Evolutionary conservation across 2,888 invertebrate species (phyloP), one percentile per base, ranked within the genome.

Genomic region (Blera fallax): DNA sequence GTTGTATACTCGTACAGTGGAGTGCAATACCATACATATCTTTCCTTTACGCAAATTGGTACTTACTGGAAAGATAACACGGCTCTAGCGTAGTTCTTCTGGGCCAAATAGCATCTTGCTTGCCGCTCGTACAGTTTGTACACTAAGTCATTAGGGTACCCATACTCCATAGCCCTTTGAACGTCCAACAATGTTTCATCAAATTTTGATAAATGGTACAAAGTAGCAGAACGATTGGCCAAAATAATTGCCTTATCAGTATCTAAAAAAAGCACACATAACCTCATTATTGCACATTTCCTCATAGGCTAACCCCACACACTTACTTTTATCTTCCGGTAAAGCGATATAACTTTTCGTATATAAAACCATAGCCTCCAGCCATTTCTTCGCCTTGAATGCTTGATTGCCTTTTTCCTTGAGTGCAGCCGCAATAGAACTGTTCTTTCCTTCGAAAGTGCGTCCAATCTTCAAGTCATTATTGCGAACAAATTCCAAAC

Each of bases 161-260:
- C 94, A 27, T 89, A 88, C 8, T 94, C 91, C 0, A 95, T 90
- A 11, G 96, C 94, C 73, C 95, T 93, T 60, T 94, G 93, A n/a
- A 96, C 95, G 89, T 97, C 97, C 7, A 94, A 93, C 43, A 97
- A 90, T 0, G 95, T 94, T 54, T 94, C 93, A 87, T 95, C 94
- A 89, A 94, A 95, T 87, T 94, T 94, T 81, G 95, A 93, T 90
- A 96, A 91, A 89, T 96, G 96, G 89, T 95, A 96, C 40, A 96
- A 93, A 0, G 95, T 94, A 0, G 97, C 97, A 32, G 97, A 97
- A 8, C 97, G 94, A 91, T 97, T 97, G 0, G 96, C 97, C 87
- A 95, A 93, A 4, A 96, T 93, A 45, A 97, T 94, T 0, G 96
- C 93, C 3, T 95, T 90, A 69, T 96, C 95, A 87, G 93, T 92